Percentiles rank a stretch among this genome's conserved stretches.
Evolutionary conservation across 2,888 invertebrate species (phyloP).

Genomic region (Eupelmus urozonus): DNA sequence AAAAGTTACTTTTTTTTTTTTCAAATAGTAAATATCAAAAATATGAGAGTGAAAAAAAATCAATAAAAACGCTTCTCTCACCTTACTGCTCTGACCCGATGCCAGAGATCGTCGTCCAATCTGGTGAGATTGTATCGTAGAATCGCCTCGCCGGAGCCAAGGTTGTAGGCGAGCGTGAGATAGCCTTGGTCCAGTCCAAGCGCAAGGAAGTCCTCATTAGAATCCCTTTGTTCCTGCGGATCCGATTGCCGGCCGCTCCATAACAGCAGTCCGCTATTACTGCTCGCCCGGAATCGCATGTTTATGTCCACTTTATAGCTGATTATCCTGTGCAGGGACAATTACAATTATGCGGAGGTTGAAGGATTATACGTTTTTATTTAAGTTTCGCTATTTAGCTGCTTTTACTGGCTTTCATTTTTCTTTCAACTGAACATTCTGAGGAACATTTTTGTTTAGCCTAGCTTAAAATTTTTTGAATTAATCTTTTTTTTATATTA

Average conservation of each 20-base stretch:
- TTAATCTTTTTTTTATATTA: too few species aligned
- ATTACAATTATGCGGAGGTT: slow-evolving; percentile 28
- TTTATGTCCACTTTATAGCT: slow-evolving; percentile 93
- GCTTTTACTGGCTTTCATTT: too few species aligned
- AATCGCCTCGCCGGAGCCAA: slow-evolving; percentile 91
- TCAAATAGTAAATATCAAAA: too few species aligned
- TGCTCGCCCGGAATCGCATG: slow-evolving; percentile 88
- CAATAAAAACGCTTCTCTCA: slow-evolving; percentile 72
- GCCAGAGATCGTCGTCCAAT: slow-evolving; percentile 94
- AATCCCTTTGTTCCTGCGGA: slow-evolving; percentile 77
- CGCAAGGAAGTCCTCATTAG: slow-evolving; percentile 88
- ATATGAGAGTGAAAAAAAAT: neutral
- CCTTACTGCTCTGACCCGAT: slow-evolving; percentile 87
- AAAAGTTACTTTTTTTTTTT: too few species aligned
- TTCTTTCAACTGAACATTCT: too few species aligned
- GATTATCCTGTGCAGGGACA: slow-evolving; percentile 83
- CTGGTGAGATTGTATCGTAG: slow-evolving; percentile 90
- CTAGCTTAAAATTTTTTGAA: too few species aligned
- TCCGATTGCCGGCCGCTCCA: slow-evolving; percentile 88
- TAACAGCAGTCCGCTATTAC: slow-evolving; percentile 86
- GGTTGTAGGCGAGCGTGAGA: slow-evolving; percentile 87
- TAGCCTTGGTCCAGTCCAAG: slow-evolving; percentile 90
- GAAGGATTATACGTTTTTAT: too few species aligned
- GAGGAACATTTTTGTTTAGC: too few species aligned
- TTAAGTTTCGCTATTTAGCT: too few species aligned